Conservation (phyloP, 2,113 vertebrate genomes). For the Pachyramphus minor region DNA sequence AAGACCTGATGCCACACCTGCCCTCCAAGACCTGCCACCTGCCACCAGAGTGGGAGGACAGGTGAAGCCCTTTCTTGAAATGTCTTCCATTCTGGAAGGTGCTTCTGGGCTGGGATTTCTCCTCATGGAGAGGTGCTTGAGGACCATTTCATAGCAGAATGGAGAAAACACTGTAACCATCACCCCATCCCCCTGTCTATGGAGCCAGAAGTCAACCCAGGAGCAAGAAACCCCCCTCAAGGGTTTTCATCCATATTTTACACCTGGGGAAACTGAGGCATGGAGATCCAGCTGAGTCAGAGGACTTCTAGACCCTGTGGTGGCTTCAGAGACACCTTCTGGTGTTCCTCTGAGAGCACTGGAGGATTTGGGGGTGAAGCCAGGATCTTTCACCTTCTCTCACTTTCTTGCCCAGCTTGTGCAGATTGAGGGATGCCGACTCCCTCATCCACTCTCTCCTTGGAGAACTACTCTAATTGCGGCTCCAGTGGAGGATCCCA, state of each 20-base stretch:
- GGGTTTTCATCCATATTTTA: neutral
- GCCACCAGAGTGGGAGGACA: neutral
- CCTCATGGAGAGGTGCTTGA: neutral
- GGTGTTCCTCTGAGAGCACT: accelerated
- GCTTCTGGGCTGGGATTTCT: neutral
- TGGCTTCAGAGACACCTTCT: too few relatives aligned
- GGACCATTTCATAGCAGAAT: neutral
- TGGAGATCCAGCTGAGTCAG: neutral
- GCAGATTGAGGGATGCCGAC: accelerated
- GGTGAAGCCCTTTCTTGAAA: neutral
- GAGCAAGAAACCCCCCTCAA: neutral
- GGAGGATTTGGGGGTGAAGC: neutral
- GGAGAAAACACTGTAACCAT: neutral
- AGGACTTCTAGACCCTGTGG: neutral
- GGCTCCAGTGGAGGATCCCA: neutral
- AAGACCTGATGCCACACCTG: neutral
- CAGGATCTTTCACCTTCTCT: neutral
- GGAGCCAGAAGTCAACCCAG: neutral
- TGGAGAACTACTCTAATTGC: accelerated
- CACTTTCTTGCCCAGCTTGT: neutral
- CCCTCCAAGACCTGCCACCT: neutral
- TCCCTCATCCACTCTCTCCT: neutral
- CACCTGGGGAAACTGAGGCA: neutral
- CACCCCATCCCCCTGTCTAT: neutral
- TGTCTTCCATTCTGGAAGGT: neutral